Evolutionary conservation across 2,888 invertebrate genomes (phyloP), one percentile per base, ranked within the genome.

Genomic region (Itoplectis maculator): DNA sequence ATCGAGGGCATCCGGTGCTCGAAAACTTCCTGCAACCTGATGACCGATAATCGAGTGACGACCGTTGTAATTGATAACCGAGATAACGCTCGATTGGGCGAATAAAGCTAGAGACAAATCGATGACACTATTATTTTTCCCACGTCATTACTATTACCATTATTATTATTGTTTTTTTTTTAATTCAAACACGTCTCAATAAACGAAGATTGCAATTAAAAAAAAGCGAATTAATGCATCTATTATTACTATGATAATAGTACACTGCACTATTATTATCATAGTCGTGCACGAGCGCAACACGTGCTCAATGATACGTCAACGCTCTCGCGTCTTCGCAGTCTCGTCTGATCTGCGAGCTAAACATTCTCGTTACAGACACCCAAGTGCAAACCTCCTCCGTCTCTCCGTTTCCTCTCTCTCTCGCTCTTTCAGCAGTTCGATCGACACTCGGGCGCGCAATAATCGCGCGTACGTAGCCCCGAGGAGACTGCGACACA

Each of bases 11-110:
- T 78, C 78, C 78, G 70, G 72, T 47, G 40, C 54, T 70, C 63
- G 65, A 72, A 63, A 78, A 70, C 42, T 65, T 70, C 54, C 59
- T 49, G 15, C 51, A 65, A 72, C 72, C 45, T 18, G 72, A 56
- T 72, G 63, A 59, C 40, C 75, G 66, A 83, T 76, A 79, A 72
- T 74, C 59, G 76, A 80, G 54, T 76, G 68, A 78, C 66, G 74
- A 63, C 6, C 13, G 20, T 80, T 47, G 37, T 29, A 29, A 42
- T 56, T 5, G 29, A 29, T 29, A 29, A 70, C 23, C 18, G 54
- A 45, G 37, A 75, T 75, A 47, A 63, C 54, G 23, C 54, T 23
- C 42, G 29, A 29, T 54, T n/a, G n/a, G 9, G n/a, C 0, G n/a
- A 49, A 47, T 47, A 59, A 72, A 23, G 54, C 20, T 37, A 7